Conservation (phyloP, 2,888 invertebrate genomes). For the Melinopterus prodromus region DNA sequence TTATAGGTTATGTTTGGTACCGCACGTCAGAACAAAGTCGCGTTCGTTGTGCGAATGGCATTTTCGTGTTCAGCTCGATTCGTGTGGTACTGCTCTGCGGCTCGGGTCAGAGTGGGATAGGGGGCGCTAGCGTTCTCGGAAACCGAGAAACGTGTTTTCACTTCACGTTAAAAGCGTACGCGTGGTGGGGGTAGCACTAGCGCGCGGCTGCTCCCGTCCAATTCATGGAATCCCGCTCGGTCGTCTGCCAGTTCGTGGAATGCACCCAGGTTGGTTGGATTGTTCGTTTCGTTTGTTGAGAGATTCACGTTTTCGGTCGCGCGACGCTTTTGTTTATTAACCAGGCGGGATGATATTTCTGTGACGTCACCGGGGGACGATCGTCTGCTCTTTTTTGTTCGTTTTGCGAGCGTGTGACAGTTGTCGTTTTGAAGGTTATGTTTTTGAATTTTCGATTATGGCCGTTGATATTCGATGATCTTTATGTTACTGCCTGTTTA, state of each 20-base stretch:
- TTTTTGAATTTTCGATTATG: background rate
- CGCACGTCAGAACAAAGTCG: slow-evolving; percentile 12
- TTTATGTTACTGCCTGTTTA: too few species aligned
- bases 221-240: background rate
- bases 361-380: background rate
- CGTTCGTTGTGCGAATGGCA: slow-evolving; percentile 13
- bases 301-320: background rate
- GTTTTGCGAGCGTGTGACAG: background rate
- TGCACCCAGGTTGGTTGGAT: background rate
- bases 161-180: background rate
- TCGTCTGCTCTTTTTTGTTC: background rate
- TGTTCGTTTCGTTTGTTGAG: background rate
- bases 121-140: slow-evolving; percentile 6
- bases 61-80: slow-evolving; percentile 8
- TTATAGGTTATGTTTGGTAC: slow-evolving; percentile 8
- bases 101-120: slow-evolving; percentile 5
- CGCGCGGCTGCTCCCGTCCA: background rate
- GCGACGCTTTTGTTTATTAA: background rate
- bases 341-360: background rate
- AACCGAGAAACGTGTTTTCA: background rate
- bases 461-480: background rate
- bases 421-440: background rate
- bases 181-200: background rate
- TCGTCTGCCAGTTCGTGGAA: background rate
- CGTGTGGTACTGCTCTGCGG: background rate